Conservation (phyloP, 2,888 invertebrate genomes). For the Agrochola litura region DNA sequence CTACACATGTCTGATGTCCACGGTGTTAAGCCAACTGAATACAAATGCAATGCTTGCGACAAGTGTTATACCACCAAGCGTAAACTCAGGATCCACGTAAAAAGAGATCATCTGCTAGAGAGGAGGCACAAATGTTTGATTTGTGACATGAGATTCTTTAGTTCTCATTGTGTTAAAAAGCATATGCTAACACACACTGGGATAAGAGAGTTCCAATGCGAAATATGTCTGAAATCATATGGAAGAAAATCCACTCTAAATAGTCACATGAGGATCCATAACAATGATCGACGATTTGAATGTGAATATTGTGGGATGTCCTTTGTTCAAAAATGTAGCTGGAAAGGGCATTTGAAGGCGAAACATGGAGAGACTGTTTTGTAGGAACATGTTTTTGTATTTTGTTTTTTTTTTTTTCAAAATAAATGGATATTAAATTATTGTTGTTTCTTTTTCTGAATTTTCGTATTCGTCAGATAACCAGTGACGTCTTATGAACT, state of each 20-base stretch:
- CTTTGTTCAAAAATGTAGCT: constrained; percentile 71
- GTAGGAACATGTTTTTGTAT: background rate
- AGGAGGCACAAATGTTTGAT: constrained; percentile 68
- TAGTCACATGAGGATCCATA: constrained; percentile 78
- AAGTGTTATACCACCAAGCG: constrained; percentile 36
- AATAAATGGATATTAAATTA: background rate
- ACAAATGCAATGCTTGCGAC: constrained; percentile 54
- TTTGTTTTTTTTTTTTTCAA: background rate
- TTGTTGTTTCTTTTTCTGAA: background rate
- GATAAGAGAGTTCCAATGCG: constrained; percentile 80
- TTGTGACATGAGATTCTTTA: constrained; percentile 66
- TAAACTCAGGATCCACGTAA: constrained; percentile 42
- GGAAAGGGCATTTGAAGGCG: constrained; percentile 70
- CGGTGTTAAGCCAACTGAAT: constrained; percentile 8
- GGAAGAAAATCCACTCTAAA: constrained; percentile 75
- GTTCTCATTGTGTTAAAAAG: constrained; percentile 72
- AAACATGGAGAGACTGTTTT: constrained; percentile 66
- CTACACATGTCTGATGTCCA: constrained; percentile 37
- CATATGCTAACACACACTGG: constrained; percentile 84
- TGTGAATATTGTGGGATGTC: constrained; percentile 67
- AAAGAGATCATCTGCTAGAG: constrained; percentile 66
- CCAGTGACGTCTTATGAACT: background rate
- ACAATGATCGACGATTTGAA: constrained; percentile 67
- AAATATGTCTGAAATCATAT: constrained; percentile 76
- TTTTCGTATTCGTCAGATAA: background rate